These are phyloP conservation scores for Emydoidea blandingii DNA, from an alignment of 2,797 vertebrate species.

Conservation along the genomic window DNA sequence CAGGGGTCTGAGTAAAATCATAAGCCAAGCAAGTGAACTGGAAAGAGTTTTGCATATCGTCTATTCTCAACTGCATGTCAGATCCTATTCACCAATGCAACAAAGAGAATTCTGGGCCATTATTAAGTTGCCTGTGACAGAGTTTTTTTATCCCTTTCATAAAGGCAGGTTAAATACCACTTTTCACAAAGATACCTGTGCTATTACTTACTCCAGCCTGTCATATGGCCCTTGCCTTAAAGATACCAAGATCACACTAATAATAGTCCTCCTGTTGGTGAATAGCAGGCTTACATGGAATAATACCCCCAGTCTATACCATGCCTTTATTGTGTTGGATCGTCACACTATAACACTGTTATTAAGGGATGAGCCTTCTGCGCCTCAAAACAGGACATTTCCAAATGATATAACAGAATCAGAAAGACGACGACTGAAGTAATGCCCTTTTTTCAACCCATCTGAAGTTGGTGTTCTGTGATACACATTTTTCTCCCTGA, in stretches of 20 bases:
- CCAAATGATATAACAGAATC: rapidly evolving
- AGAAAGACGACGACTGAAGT: background rate
- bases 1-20: background rate
- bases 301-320: background rate
- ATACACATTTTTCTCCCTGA: background rate
- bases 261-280: background rate
- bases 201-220: background rate
- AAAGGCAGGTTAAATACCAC: conserved; percentile 15
- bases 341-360: background rate
- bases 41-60: background rate
- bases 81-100: background rate
- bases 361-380: background rate
- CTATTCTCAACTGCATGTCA: background rate
- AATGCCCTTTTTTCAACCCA: rapidly evolving
- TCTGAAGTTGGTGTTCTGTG: rapidly evolving
- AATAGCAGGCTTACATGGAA: background rate
- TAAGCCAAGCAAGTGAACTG: background rate
- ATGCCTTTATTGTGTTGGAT: background rate
- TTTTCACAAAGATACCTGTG: background rate
- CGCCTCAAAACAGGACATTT: background rate
- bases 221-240: background rate
- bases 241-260: background rate
- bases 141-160: background rate
- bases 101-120: background rate
- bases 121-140: background rate